Base-by-base conservation (phyloP, 2,113 vertebrate species). In the Gila orcuttii region DNA sequence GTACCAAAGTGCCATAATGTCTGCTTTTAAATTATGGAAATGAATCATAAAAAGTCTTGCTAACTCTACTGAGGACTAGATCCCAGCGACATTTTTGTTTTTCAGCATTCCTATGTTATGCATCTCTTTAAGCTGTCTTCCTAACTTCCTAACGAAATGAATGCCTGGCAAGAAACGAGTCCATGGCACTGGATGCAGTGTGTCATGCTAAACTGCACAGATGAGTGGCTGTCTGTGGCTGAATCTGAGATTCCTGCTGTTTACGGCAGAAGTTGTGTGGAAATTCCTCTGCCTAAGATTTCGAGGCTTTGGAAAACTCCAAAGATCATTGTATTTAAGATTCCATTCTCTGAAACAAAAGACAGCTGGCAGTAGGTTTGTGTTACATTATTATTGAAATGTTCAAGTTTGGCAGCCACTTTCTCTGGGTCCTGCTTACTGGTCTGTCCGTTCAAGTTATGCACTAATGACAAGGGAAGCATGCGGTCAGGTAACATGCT, bases 351-450 rank as follows among this genome's bases (percentile, higher is more conserved):
- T 85, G 77, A 74, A 83, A 78, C 28, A 86, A 88, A 88, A 88
- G 50, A 85, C 78, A 79, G 81, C 79, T 89, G 82, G 82, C 85
- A 87, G 88, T 87, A 79, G 82, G 82, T 87, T 82, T 86, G 62
- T 82, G 76, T 78, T 81, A 21, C 15, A 60, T 71, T 57, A 79
- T 79, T 66, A 87, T 68, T 42, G 62, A 59, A 45, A 87, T 50
- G 45, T 45, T 71, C 57, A 66, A 73, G 68, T 73, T 83, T 21
- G 82, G 33, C 47, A 69, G 64, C 66, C 66, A 83, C 11, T 36
- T 60, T 79, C n/a, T 59, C 10, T 0, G 19, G 52, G 55, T 23
- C 74, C 45, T 76, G 74, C 74, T 64, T 31, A 66, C 19, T 17
- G 31, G 68, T 85, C 31, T 75, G 17, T 75, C 45, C 17, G 13